Conservation (phyloP, 2,888 invertebrate species). For the Brachypalpus laphriformis region DNA sequence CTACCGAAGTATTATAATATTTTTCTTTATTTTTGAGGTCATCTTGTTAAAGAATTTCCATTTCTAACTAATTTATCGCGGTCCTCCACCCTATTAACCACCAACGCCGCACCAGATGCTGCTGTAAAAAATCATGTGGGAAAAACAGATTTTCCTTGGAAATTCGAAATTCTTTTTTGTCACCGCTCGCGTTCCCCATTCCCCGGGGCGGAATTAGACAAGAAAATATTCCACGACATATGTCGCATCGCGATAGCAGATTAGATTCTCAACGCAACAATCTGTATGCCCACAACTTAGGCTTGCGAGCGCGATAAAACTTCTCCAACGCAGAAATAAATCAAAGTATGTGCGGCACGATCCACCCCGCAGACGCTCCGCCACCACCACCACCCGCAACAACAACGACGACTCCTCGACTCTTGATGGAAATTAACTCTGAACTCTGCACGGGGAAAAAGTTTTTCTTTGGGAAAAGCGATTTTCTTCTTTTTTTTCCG, state of each 20-base stretch:
- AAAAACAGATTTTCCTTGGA: constrained; percentile 37
- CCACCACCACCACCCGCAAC: constrained; percentile 2
- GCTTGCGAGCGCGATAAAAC: constrained; percentile 66
- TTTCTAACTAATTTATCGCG: constrained; percentile 57
- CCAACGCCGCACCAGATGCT: constrained; percentile 37
- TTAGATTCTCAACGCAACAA: constrained; percentile 66
- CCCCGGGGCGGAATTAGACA: constrained; percentile 23
- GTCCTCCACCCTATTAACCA: constrained; percentile 51
- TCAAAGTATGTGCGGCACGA: constrained; percentile 52
- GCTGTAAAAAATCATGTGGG: constrained; percentile 47
- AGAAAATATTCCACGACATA: constrained; percentile 47
- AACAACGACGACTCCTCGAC: constrained; percentile 20
- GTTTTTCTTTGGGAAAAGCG: constrained; percentile 56
- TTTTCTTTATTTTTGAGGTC: constrained; percentile 15
- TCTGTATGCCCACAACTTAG: constrained; percentile 52
- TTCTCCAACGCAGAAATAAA: constrained; percentile 65
- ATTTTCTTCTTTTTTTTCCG: constrained; percentile 8
- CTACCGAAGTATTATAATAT: background rate
- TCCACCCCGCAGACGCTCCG: background rate
- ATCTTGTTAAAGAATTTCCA: constrained; percentile 43
- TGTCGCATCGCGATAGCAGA: constrained; percentile 58
- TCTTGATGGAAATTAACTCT: constrained; percentile 60
- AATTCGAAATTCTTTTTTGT: constrained; percentile 43
- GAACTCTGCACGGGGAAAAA: constrained; percentile 43
- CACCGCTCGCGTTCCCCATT: background rate